Evolutionary conservation across 2,113 vertebrate species (phyloP).

Genomic region (Empidonax alnorum): DNA sequence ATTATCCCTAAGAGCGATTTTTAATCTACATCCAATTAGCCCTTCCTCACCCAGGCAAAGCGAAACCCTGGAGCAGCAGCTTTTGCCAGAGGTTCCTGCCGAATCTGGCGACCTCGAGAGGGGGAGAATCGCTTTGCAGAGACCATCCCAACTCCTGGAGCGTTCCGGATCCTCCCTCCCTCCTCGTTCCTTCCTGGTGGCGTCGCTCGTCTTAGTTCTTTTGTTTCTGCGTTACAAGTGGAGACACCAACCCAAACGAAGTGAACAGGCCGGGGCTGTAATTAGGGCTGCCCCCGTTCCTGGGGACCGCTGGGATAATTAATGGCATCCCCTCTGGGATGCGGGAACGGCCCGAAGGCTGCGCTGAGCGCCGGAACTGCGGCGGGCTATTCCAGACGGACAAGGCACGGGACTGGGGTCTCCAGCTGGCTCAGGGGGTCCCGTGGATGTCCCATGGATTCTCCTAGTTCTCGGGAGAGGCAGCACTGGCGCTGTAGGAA

Average conservation of each 20-base stretch:
- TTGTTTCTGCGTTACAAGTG: background rate
- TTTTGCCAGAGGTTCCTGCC: background rate
- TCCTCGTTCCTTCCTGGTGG: background rate
- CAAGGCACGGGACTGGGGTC: accelerated
- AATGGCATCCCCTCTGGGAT: background rate
- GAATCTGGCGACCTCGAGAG: background rate
- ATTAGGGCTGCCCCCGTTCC: background rate
- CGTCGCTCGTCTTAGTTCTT: background rate
- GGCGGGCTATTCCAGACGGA: too few species aligned
- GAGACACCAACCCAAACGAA: background rate
- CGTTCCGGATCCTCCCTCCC: background rate
- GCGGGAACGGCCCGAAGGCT: background rate
- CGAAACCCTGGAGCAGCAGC: background rate
- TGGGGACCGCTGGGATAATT: background rate
- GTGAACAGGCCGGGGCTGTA: background rate
- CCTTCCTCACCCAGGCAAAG: background rate
- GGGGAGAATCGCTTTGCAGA: background rate
- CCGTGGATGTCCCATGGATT: background rate
- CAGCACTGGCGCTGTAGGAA: accelerated
- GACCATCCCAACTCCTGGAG: background rate
- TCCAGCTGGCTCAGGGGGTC: accelerated
- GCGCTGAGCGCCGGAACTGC: background rate
- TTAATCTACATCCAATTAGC: constrained; percentile 41
- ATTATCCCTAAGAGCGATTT: background rate
- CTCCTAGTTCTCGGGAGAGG: background rate